These are phyloP conservation scores for Petrocephalus microphthalmus DNA, from an alignment of 2,113 vertebrate species.

Conservation along the genomic window DNA sequence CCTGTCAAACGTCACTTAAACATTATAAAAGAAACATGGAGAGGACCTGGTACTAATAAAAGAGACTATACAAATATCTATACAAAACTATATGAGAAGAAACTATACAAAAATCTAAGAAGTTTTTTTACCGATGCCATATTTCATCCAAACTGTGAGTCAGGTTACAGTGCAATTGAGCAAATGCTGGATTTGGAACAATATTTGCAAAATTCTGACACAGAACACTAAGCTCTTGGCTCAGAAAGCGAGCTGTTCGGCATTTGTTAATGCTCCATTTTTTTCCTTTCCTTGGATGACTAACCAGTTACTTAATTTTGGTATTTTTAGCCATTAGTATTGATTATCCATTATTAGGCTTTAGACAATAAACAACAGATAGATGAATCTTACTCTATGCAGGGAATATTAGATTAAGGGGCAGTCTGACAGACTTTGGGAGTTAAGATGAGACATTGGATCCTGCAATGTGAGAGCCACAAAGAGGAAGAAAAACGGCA, in stretches of 20 bases:
- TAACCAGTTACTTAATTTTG: not conserved
- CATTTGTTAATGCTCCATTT: not conserved
- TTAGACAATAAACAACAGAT: not conserved
- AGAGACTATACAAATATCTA: no score
- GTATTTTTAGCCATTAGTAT: not conserved
- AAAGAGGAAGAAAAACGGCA: not conserved
- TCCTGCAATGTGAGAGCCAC: not conserved
- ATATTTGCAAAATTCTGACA: constrained; percentile 13
- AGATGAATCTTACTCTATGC: not conserved
- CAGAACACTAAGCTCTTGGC: not conserved
- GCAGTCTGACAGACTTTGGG: not conserved
- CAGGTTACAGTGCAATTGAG: constrained; percentile 1
- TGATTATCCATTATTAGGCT: not conserved
- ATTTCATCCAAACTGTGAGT: not conserved
- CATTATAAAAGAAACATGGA: not conserved
- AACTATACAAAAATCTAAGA: no score
- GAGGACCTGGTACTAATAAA: not conserved
- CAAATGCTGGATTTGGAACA: not conserved
- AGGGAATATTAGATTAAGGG: constrained; percentile 10
- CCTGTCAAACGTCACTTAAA: no score
- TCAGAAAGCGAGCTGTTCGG: not conserved
- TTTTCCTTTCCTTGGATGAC: not conserved
- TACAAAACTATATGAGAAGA: no score
- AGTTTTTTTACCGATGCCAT: not conserved
- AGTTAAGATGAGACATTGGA: not conserved